Evolutionary conservation across 2,113 vertebrate genomes (phyloP).

Genomic region (Melospiza melodia): DNA sequence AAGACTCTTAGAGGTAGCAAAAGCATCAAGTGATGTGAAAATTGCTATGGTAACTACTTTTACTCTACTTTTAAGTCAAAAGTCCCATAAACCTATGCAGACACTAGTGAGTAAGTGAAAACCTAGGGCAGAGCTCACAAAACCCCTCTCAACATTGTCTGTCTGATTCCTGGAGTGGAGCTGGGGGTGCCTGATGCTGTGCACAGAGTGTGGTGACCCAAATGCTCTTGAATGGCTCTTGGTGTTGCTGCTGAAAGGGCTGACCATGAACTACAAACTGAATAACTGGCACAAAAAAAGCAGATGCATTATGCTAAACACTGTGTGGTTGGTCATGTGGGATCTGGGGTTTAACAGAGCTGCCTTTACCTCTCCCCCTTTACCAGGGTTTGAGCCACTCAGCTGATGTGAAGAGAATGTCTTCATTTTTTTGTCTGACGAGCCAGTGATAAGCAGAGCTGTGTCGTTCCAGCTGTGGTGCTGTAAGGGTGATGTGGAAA

Average conservation of each 20-base stretch:
- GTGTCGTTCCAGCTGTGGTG: not conserved
- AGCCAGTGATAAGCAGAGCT: not conserved
- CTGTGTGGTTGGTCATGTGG: not conserved
- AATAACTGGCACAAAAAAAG: not conserved
- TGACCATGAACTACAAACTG: not conserved
- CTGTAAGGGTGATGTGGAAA: not conserved
- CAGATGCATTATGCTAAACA: not conserved
- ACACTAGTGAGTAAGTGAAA: not conserved
- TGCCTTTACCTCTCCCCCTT: not conserved
- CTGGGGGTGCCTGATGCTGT: not conserved
- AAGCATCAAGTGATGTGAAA: constrained; percentile 46
- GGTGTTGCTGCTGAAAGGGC: not conserved
- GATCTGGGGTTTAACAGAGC: not conserved
- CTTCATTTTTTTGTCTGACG: not conserved
- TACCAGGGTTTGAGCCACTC: not conserved
- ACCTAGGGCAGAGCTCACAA: not conserved
- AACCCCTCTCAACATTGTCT: not conserved
- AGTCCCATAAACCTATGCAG: not conserved
- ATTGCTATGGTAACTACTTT: constrained; percentile 63
- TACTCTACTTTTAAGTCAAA: constrained; percentile 20
- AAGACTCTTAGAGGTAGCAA: constrained; percentile 20
- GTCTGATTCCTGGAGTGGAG: not conserved
- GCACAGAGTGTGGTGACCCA: not conserved
- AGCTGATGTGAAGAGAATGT: not conserved
- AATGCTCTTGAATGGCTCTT: not conserved